Evolutionary conservation across 1,140 invertebrate genomes (phyloP), one percentile per base, ranked within the genome.

Genomic region (Drosophila trapezifrons): DNA sequence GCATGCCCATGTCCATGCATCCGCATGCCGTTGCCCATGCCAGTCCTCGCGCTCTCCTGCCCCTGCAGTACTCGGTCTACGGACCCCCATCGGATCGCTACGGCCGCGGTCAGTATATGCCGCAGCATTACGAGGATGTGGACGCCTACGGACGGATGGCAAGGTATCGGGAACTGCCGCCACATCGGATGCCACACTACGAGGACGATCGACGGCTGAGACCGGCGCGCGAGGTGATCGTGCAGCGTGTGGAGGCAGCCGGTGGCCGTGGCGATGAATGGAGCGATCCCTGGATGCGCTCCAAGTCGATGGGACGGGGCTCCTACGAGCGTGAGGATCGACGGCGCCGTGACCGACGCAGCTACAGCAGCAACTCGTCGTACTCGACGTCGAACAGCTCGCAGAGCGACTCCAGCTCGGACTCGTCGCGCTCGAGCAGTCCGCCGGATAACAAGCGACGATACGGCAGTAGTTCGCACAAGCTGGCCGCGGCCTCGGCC

Each of bases 281-380:
- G 97, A 96, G 96, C 22, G 97, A 98, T 93, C 97, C 97, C 2
- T 98, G 97, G 97, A 97, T 97, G 96, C 92, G 96, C 9, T 94
- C 94, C 10, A 96, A 96, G 77, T 96, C 95, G 3, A 93, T 93
- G 40, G 93, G 93, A 32, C 92, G 93, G 0, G 91, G 92, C 7
- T 92, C 93, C 2, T 89, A 85, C 27, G 91, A 92, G 37, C 80
- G 76, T 0, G 78, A 80, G 3, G 85, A 90, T 0, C 78, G 86
- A 15, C 62, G 93, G 67, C 62, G 92, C 54, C 73, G 92, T 70
- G 90, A 91, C 40, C 82, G 93, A 7, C 82, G 93, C 12, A 92
- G 93, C 38, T 92, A 92, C 47, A 92, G 83, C 73, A 91, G 91
- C 25, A 93, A 93, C 18, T 96, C 96, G 58, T 96, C 96, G 51